phyloP scores from a whole-genome alignment of 2,797 vertebrate genomes.

The Melanotaenia parkinsoni region DNA sequence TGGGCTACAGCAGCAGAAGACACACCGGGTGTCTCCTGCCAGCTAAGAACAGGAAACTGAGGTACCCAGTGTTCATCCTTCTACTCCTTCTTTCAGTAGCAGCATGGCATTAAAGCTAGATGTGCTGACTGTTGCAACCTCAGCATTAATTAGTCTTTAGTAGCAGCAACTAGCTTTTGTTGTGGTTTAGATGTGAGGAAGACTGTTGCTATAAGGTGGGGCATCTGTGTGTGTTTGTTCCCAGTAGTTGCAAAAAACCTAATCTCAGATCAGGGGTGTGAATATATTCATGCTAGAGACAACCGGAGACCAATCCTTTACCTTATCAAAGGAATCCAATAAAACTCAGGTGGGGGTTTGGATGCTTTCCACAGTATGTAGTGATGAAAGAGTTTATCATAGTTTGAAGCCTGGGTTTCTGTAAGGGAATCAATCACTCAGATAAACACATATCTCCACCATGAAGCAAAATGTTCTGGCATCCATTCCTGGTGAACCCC shows the following conservation, averaged over 20 bases:
- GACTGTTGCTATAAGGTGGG: constrained; percentile 27
- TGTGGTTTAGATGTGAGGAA: background rate
- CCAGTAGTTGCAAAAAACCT: background rate
- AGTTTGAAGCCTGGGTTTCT: background rate
- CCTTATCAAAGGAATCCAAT: constrained; percentile 40
- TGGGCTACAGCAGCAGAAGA: too few species aligned
- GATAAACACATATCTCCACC: constrained; percentile 5
- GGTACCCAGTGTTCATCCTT: too few species aligned
- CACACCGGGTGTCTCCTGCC: too few species aligned
- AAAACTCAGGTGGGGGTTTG: constrained; percentile 35
- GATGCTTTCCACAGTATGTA: background rate
- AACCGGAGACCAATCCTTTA: constrained; percentile 26
- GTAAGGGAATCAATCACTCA: constrained; percentile 1
- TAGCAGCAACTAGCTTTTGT: background rate
- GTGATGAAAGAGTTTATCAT: constrained; percentile 25
- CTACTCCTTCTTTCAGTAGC: too few species aligned
- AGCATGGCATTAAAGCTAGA: too few species aligned
- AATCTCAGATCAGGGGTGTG: constrained; percentile 36
- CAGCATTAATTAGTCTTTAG: too few species aligned
- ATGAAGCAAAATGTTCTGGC: background rate
- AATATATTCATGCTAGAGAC: constrained; percentile 37
- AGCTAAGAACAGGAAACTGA: too few species aligned
- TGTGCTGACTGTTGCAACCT: too few species aligned
- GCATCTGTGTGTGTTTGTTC: constrained; percentile 14
- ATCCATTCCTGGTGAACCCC: constrained; percentile 6